Evolutionary conservation across 2,888 invertebrate genomes (phyloP).

Genomic region (Idaea straminata): DNA sequence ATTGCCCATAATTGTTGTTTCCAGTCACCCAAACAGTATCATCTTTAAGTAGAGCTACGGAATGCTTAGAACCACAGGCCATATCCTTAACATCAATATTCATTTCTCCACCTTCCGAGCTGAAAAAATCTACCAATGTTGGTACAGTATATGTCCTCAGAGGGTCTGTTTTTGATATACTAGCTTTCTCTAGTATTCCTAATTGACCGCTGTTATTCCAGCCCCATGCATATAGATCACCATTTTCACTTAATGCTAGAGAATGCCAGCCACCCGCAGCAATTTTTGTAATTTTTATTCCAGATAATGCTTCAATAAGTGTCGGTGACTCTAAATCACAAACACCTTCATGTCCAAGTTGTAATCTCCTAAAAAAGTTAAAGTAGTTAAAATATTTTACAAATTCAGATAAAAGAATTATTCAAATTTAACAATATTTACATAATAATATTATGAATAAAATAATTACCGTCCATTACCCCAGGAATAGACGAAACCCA

Average conservation of each 20-base stretch:
- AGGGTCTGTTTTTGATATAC: conserved; percentile 30
- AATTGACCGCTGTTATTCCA: conserved; percentile 94
- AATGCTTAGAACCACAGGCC: conserved; percentile 89
- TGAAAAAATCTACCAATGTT: conserved; percentile 58
- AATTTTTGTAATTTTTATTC: conserved; percentile 85
- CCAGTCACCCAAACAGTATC: conserved; percentile 87
- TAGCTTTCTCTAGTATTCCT: conserved; percentile 77
- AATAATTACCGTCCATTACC: conserved; percentile 88
- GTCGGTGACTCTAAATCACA: conserved; percentile 82
- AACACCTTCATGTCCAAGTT: conserved; percentile 89
- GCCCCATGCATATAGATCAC: conserved; percentile 94
- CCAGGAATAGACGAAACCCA: conserved; percentile 89
- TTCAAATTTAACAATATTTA: too few relatives aligned
- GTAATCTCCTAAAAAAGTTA: conserved; percentile 85
- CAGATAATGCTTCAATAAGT: conserved; percentile 86
- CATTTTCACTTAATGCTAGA: conserved; percentile 86
- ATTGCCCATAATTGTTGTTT: conserved; percentile 92
- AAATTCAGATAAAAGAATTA: not conserved
- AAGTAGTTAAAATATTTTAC: conserved; percentile 6
- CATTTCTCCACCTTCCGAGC: conserved; percentile 63
- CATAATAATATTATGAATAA: not conserved
- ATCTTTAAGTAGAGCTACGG: conserved; percentile 84
- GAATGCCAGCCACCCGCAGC: conserved; percentile 94
- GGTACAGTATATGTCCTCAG: conserved; percentile 55
- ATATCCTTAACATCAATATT: conserved; percentile 79